Percentiles rank a stretch among this genome's conserved stretches.
Evolutionary conservation across 1,140 invertebrate genomes (phyloP).

Genomic region (Panagrolaimus sp.): DNA sequence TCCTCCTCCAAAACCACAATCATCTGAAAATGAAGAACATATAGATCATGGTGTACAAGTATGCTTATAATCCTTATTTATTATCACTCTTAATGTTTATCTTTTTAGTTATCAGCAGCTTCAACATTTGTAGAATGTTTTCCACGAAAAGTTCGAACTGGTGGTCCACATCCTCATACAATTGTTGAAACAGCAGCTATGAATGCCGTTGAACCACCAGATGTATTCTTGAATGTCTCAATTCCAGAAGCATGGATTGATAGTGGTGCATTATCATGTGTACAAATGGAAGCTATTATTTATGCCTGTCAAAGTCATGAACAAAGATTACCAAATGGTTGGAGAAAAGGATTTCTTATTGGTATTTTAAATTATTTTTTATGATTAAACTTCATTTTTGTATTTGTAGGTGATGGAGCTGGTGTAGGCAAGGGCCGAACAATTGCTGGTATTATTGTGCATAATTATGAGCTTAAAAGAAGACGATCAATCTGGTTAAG

Average conservation of each 20-base stretch:
- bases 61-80: no score
- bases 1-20: no score
- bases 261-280: conserved; percentile 78
- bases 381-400: background rate
- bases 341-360: conserved; percentile 88
- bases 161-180: conserved; percentile 93
- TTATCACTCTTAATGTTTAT: no score
- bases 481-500: conserved; percentile 90
- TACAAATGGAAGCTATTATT: conserved; percentile 90
- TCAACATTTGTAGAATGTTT: conserved; percentile 97
- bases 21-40: no score
- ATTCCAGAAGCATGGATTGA: conserved; percentile 81
- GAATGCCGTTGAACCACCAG: conserved; percentile 87
- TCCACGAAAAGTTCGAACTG: conserved; percentile 89
- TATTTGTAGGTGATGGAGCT: conserved; percentile 83
- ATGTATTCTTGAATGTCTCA: conserved; percentile 82
- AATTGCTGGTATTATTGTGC: conserved; percentile 93
- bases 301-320: conserved; percentile 95
- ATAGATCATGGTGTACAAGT: no score
- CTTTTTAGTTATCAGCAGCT: conserved; percentile 63
- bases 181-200: conserved; percentile 97
- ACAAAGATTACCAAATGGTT: conserved; percentile 79
- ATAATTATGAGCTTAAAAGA: conserved; percentile 87
- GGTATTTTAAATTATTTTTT: conserved; percentile 62
- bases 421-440: conserved; percentile 98